Evolutionary conservation across 2,888 invertebrate species (phyloP), one percentile per base, ranked within the genome.

Genomic region (Ophonus ardosiacus): DNA sequence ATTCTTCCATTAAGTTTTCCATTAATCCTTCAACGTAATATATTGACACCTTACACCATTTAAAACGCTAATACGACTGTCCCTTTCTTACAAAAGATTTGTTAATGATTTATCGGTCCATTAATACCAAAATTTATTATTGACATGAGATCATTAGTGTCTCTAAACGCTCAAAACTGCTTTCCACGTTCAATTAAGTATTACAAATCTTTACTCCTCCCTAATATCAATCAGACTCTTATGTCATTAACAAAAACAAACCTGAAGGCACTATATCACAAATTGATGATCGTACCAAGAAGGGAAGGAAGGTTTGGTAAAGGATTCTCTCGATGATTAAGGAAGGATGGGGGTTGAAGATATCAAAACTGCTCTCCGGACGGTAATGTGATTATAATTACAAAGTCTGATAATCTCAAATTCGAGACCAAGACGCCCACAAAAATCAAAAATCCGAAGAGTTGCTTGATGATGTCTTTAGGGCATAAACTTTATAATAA

Each of bases 371-470:
- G 85, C 85, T 86, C 88, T 88, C 88, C 86, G 24, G 61, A 84
- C 87, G 87, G 88, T 90, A 90, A 90, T 90, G 90, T 89, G 90
- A 90, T 90, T 90, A 90, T 90, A 90, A 90, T 90, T 90, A 90
- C 90, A 90, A 89, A 88, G 90, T 88, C 89, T 89, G 90, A 90
- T 90, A 90, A 89, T 85, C 89, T 89, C 89, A 86, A 89, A 90
- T 89, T 90, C 89, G 89, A 89, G 89, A 87, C 88, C 88, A 88
- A 40, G 89, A 89, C 90, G 90, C 90, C 90, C 89, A 90, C 90
- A 89, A 90, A 90, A 90, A 90, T 90, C 90, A 90, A 90, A 90
- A 90, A 90, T 90, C 78, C 84, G 63, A 78, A 76, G 78, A 63
- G 56, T 83, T 84, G 84, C 51, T 88, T 90, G 90, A 90, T 90